Evolutionary conservation across 2,888 invertebrate genomes (phyloP).

Genomic region (Drosophila pseudotakahashii): DNA sequence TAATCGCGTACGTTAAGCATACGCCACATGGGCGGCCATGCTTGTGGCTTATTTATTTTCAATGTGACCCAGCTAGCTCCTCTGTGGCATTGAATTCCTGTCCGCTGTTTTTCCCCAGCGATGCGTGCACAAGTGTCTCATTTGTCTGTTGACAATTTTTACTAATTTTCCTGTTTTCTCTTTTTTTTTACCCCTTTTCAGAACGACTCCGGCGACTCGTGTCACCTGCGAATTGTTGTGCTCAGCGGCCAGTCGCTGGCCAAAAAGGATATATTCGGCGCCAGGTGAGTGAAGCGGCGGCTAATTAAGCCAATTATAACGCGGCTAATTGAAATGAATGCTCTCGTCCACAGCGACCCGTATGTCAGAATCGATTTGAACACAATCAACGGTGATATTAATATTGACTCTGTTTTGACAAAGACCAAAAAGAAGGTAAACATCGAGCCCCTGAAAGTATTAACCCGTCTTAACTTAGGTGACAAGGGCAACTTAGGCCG

Average conservation of each 20-base stretch:
- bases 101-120: slow-evolving; percentile 28
- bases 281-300: slow-evolving; percentile 87
- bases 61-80: slow-evolving; percentile 22
- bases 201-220: slow-evolving; percentile 91
- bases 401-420: slow-evolving; percentile 96
- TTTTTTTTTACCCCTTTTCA: slow-evolving; percentile 81
- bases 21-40: slow-evolving; percentile 42
- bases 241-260: slow-evolving; percentile 95
- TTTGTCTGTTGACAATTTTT: slow-evolving; percentile 31
- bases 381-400: slow-evolving; percentile 92
- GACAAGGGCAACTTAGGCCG: neutral
- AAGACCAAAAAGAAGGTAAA: slow-evolving; percentile 97
- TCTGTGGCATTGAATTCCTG: slow-evolving; percentile 36
- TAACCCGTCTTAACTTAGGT: neutral
- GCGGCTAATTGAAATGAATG: neutral
- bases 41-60: slow-evolving; percentile 50
- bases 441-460: slow-evolving; percentile 1
- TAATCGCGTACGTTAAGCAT: slow-evolving; percentile 64
- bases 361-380: slow-evolving; percentile 97
- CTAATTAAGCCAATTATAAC: neutral
- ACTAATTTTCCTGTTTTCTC: slow-evolving; percentile 32
- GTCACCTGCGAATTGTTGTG: slow-evolving; percentile 93
- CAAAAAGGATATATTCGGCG: slow-evolving; percentile 99
- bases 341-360: slow-evolving; percentile 91
- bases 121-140: slow-evolving; percentile 50